Conservation (phyloP, 2,888 invertebrate genomes). For the Agrenia bidenticulata region DNA sequence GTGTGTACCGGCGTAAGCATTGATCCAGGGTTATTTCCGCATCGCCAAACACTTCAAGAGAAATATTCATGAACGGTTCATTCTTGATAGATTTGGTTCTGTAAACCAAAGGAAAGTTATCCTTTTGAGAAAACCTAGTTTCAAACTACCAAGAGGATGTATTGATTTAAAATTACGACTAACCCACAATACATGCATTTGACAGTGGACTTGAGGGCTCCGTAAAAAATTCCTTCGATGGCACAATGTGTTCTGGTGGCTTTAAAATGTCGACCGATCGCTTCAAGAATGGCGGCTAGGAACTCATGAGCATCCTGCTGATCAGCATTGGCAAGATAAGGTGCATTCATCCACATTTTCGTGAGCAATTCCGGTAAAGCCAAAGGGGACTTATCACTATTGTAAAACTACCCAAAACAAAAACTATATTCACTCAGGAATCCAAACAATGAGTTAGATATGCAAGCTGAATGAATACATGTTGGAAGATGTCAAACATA, state of each 20-base stretch:
- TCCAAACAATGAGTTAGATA: neutral
- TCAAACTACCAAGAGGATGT: too few relatives aligned
- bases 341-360: slow-evolving; percentile 1
- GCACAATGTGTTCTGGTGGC: neutral
- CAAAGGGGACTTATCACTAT: neutral
- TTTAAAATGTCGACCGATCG: neutral
- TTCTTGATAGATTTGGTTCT: neutral
- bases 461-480: neutral
- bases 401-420: slow-evolving; percentile 9
- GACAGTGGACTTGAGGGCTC: slow-evolving; percentile 2
- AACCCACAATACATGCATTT: neutral
- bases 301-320: slow-evolving; percentile 11
- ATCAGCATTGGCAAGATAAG: neutral
- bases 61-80: slow-evolving; percentile 1
- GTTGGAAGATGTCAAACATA: neutral
- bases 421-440: neutral
- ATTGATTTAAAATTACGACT: neutral
- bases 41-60: slow-evolving; percentile 4
- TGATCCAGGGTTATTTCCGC: neutral
- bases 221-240: slow-evolving; percentile 10
- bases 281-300: slow-evolving; percentile 4
- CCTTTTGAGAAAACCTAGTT: too few relatives aligned
- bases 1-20: neutral
- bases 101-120: too few relatives aligned
- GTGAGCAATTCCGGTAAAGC: neutral